These are phyloP conservation scores for Lepus townsendii DNA, from an alignment of 2,797 vertebrate genomes.

Conservation along the genomic window DNA sequence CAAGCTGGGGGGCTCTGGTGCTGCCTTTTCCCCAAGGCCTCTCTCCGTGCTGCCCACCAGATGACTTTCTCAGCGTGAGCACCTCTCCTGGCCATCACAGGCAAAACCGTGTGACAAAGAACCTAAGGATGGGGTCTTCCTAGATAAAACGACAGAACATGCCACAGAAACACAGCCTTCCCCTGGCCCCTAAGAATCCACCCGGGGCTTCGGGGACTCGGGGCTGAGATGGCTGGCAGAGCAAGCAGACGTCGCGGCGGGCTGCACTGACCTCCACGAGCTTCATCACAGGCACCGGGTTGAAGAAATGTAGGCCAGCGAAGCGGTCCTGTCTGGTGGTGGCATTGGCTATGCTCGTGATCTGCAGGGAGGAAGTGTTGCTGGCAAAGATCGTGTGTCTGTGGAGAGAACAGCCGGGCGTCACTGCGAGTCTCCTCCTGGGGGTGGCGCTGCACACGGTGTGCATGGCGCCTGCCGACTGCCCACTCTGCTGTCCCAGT, in stretches of 20 bases:
- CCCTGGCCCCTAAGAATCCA: background rate
- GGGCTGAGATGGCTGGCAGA: background rate
- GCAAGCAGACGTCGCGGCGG: background rate
- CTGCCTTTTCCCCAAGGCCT: background rate
- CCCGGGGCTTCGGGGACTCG: background rate
- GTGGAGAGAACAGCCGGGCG: constrained; percentile 48
- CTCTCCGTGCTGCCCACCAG: background rate
- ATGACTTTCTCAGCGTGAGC: background rate
- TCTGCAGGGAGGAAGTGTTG: constrained; percentile 97
- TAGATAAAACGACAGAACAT: background rate
- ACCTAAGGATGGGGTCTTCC: background rate
- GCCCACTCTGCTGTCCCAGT: background rate
- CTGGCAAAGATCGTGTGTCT: constrained; percentile 98
- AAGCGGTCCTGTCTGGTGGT: constrained; percentile 96
- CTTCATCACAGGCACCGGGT: constrained; percentile 98
- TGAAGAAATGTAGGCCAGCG: constrained; percentile 98
- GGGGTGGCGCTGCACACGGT: fast-evolving
- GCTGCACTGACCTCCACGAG: constrained; percentile 94
- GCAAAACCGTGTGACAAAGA: background rate
- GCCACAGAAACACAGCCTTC: background rate
- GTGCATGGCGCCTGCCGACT: background rate
- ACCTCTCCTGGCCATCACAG: background rate
- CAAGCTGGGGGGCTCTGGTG: background rate
- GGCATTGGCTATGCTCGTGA: constrained; percentile 94
- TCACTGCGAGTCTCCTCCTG: background rate